These are phyloP conservation scores for Dryobates pubescens DNA, from an alignment of 2,797 vertebrate genomes.

Conservation along the genomic window DNA sequence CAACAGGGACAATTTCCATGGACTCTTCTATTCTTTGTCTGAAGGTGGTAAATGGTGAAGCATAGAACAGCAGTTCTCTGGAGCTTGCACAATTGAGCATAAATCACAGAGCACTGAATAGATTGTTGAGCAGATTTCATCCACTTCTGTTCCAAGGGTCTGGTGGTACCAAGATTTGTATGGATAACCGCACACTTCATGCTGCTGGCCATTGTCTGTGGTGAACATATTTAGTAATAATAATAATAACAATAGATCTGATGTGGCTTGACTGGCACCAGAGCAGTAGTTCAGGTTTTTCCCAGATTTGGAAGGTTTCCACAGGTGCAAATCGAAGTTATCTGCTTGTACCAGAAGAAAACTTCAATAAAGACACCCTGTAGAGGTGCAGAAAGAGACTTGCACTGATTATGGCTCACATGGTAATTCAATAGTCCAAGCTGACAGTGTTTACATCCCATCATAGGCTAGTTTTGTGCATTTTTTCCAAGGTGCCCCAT, in stretches of 20 bases:
- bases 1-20: not conserved
- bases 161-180: not conserved
- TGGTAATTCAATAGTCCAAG: not conserved
- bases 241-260: not conserved
- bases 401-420: fast-evolving
- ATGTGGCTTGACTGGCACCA: not conserved
- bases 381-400: not conserved
- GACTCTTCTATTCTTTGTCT: not conserved
- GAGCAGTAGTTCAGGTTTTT: not conserved
- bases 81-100: not conserved
- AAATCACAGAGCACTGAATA: not conserved
- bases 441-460: not conserved
- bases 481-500: not conserved
- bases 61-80: not conserved
- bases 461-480: not conserved
- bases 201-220: fast-evolving
- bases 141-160: not conserved
- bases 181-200: not conserved
- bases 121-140: not conserved
- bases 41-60: not conserved
- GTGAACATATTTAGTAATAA: not conserved
- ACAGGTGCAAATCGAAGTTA: not conserved
- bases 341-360: not conserved
- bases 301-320: not conserved
- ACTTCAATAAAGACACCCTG: not conserved